These are phyloP conservation scores for Lerista edwardsae DNA, from an alignment of 2,797 vertebrate species.

Conservation along the genomic window DNA sequence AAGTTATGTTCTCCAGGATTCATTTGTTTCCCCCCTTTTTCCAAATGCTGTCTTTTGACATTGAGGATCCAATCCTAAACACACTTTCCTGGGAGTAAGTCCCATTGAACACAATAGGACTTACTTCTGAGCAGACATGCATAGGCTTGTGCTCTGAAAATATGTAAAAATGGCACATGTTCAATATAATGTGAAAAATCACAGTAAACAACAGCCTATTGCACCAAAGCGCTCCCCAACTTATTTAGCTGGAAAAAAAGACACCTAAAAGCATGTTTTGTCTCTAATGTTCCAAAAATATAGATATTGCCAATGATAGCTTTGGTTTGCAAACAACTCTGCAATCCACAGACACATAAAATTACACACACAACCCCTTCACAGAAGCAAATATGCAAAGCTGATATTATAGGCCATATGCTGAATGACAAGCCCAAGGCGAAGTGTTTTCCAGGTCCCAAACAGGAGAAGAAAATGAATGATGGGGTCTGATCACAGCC, in stretches of 20 bases:
- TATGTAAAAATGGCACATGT: slow-evolving; percentile 21
- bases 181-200: slow-evolving; percentile 40
- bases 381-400: slow-evolving; percentile 28
- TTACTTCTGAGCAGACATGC: too few species aligned
- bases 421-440: not conserved
- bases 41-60: slow-evolving; percentile 31
- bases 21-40: slow-evolving; percentile 19
- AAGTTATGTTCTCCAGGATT: not conserved
- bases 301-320: slow-evolving; percentile 38
- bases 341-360: slow-evolving; percentile 46
- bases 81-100: too few species aligned
- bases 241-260: slow-evolving; percentile 41
- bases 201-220: not conserved
- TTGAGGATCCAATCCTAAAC: too few species aligned
- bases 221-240: not conserved
- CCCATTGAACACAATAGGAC: too few species aligned
- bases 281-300: slow-evolving; percentile 30
- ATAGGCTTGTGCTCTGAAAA: too few species aligned
- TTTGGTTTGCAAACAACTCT: slow-evolving; percentile 36
- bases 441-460: not conserved
- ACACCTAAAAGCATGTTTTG: slow-evolving; percentile 39
- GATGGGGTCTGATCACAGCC: not conserved
- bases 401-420: not conserved
- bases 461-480: not conserved
- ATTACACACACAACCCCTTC: not conserved